These are phyloP conservation scores for Scaptomyza tumidula DNA, from an alignment of 2,888 invertebrate genomes.

Conservation along the genomic window DNA sequence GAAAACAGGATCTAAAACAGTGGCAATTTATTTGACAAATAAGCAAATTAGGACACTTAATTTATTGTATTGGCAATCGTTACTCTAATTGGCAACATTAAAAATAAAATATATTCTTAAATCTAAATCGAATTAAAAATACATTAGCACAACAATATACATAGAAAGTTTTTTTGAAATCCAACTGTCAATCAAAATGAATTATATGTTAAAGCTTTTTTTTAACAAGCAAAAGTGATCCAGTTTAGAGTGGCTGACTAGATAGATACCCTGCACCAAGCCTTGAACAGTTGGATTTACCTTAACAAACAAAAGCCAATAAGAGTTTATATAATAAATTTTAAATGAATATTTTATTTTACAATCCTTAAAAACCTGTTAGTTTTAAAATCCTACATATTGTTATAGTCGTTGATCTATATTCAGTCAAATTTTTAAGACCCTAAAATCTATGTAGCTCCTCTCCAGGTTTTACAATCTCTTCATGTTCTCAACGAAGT, in stretches of 20 bases:
- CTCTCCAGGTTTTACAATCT: constrained; percentile 22
- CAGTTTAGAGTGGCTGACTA: neutral
- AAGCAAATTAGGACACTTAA: neutral
- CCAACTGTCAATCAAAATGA: constrained; percentile 4
- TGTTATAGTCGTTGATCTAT: neutral
- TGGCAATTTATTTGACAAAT: neutral
- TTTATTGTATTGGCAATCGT: neutral
- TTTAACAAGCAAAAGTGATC: neutral
- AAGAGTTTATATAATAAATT: no score
- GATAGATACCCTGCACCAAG: neutral
- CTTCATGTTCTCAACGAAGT: constrained; percentile 18
- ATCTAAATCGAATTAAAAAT: neutral
- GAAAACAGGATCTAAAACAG: neutral
- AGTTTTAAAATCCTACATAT: neutral
- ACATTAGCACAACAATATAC: neutral
- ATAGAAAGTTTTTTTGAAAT: neutral
- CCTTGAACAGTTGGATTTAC: neutral
- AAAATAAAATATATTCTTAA: neutral
- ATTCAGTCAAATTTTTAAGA: neutral
- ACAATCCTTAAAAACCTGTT: neutral
- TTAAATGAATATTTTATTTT: neutral
- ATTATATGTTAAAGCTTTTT: constrained; percentile 4
- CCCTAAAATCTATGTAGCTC: constrained; percentile 16
- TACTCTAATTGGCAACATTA: neutral
- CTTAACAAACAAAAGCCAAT: neutral